Base-by-base conservation (phyloP, 2,888 invertebrate species). In the Chydorus sphaericus region DNA sequence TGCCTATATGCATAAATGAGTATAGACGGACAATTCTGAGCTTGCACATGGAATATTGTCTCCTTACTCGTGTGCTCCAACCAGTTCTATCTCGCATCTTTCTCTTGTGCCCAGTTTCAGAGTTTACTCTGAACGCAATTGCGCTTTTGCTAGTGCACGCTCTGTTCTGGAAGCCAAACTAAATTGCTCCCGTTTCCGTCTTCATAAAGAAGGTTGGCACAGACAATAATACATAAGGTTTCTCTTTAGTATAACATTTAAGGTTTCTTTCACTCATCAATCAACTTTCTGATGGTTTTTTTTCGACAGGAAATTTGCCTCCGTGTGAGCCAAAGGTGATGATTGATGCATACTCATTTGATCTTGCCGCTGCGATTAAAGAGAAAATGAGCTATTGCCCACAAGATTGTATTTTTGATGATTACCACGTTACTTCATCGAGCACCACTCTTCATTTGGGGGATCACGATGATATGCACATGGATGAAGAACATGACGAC, bases 401-500 rank as follows among this genome's bases (percentile, higher is more conserved):
- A 6, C 49, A 55, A 23, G 55, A 55, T 48, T 55, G 55, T 37
- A 33, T 55, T 31, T 31, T 16, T 5, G 55, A 55, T 20, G 30
- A 23, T 16, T 55, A 55, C 31, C 33, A 37, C 14, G 39, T 33
- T n/a, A 20, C 49, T 8, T 28, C 49, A 10, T 55, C 55, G 48
- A 26, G 49, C 10, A 33, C 55, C 1, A 10, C 20, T 8, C 29
- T 55, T 26, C 33, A 49, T 33, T 11, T 55, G 18, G 49, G 55
- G 10, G 30, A 50, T 29, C 48, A 55, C 26, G 55, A 55, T 23
- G 55, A 55, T 20, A 48, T 55, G 55, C 55, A 55, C 28, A 0
- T 3, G n/a, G 37, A 49, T 23, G 48, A 48, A 28, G 23, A 36
- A n/a, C 33, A 49, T 36, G 10, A 63, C n/a, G 2, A 62, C 62